Base-by-base conservation (phyloP, 2,113 vertebrate genomes). In the Lepus europaeus region DNA sequence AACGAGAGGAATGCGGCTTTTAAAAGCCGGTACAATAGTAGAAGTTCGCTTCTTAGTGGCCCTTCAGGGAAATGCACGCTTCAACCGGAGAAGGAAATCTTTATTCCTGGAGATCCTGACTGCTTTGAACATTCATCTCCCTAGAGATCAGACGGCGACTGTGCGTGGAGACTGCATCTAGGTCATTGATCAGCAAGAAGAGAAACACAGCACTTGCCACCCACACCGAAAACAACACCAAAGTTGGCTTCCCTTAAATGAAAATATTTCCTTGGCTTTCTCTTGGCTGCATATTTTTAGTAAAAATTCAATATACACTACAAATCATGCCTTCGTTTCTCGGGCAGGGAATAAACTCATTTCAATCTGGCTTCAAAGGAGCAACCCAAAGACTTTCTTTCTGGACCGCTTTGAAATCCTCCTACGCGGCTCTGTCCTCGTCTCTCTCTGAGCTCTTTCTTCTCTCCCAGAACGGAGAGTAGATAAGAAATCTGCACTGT, bases 251-350 rank as follows among this genome's bases (percentile, higher is more conserved):
- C 20, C 63, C 22, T 96, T 97, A 81, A 76, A 95, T 84, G 63
- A 97, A 97, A 96, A 89, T 86, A 70, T 74, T 97, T 94, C 95
- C 90, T 96, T 88, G 61, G 83, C 92, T 97, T 95, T 91, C 88
- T 92, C 72, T 90, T 96, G 88, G 33, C 77, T 68, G 1, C n/a
- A 86, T 45, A 31, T 86, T 97, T 97, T 95, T 91, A 90, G 64
- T 68, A 96, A 90, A 97, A 89, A 95, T 80, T 73, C 85, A 95
- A 94, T 61, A 82, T 82, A 88, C 81, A 56, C 56, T 88, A 68
- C 12, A 96, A 97, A 85, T 39, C 69, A 39, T 70, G 83, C 68
- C 74, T 92, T 96, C 86, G 7, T 90, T 87, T 63, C 25, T 20
- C 82, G 72, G 39, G 39, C 69, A 92, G 13, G n/a, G 91, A 97